These are phyloP conservation scores for Catostylus mosaicus DNA, from an alignment of 30 jellyfish, hydroid and myxozoan species.

Conservation along the genomic window DNA sequence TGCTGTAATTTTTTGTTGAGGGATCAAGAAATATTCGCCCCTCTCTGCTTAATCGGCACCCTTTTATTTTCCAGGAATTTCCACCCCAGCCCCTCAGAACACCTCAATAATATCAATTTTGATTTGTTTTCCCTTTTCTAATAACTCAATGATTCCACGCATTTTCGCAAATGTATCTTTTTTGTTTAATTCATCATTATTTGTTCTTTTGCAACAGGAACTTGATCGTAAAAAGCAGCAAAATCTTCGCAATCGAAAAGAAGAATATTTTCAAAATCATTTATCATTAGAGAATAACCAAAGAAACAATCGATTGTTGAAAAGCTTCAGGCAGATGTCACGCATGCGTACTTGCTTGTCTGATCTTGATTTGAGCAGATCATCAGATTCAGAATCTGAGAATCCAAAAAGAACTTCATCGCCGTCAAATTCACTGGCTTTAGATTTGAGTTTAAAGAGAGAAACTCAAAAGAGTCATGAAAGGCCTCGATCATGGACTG, in stretches of 20 bases:
- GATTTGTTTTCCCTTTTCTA: too few species aligned
- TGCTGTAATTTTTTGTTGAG: too few species aligned
- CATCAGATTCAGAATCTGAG: slow-evolving; percentile 33
- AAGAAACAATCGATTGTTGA: slow-evolving; percentile 45
- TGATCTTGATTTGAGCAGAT: slow-evolving; percentile 50
- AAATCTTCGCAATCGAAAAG: slow-evolving; percentile 44
- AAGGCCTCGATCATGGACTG: slow-evolving; percentile 48
- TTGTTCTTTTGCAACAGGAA: slow-evolving; percentile 15
- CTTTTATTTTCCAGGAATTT: too few species aligned
- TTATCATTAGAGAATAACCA: slow-evolving; percentile 42
- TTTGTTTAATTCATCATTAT: too few species aligned
- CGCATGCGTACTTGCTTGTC: slow-evolving; percentile 68
- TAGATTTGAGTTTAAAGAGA: neutral
- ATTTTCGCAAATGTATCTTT: too few species aligned
- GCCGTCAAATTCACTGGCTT: neutral
- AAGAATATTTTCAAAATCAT: slow-evolving; percentile 54
- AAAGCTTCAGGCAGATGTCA: slow-evolving; percentile 68
- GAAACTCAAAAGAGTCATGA: neutral
- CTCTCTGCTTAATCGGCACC: too few species aligned
- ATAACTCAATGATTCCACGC: too few species aligned
- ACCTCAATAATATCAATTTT: too few species aligned
- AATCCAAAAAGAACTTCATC: neutral
- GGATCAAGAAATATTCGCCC: too few species aligned
- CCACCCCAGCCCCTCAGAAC: too few species aligned
- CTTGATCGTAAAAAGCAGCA: slow-evolving; percentile 50